Conservation (phyloP, 2,113 vertebrate species). For the Carettochelys insculpta region DNA sequence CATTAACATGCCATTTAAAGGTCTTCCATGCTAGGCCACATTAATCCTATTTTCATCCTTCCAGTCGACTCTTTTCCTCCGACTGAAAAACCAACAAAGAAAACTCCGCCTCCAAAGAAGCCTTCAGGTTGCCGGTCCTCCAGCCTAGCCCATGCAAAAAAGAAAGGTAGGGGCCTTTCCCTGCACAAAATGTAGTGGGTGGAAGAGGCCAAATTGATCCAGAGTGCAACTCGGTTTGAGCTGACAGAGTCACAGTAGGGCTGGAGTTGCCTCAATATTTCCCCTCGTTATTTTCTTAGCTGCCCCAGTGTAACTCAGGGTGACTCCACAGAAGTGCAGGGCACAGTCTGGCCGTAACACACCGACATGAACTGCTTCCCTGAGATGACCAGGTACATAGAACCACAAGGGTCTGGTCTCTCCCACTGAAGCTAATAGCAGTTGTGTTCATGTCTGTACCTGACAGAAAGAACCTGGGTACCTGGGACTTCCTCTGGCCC, state of each 20-base stretch:
- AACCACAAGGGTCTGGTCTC: neutral
- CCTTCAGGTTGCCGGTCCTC: neutral
- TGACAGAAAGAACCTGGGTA: neutral
- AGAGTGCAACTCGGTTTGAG: neutral
- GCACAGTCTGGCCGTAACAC: neutral
- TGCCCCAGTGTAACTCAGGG: neutral
- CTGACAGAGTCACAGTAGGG: neutral
- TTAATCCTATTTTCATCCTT: neutral
- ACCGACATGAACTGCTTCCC: neutral
- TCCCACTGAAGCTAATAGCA: neutral
- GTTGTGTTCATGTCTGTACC: neutral
- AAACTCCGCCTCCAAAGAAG: neutral
- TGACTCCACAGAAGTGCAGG: neutral
- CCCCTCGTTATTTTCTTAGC: neutral
- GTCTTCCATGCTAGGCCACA: neutral
- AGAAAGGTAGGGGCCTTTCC: neutral
- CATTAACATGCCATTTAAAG: neutral
- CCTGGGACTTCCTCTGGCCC: neutral
- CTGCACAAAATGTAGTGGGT: neutral
- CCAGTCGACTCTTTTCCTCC: neutral
- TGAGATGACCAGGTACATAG: neutral
- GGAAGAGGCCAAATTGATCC: neutral
- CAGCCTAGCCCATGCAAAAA: neutral
- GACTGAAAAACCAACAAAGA: neutral
- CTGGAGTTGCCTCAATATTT: neutral